Base-by-base conservation (phyloP, 37 sponge, comb jelly and placozoan species). In the Amphimedon queenslandica region DNA sequence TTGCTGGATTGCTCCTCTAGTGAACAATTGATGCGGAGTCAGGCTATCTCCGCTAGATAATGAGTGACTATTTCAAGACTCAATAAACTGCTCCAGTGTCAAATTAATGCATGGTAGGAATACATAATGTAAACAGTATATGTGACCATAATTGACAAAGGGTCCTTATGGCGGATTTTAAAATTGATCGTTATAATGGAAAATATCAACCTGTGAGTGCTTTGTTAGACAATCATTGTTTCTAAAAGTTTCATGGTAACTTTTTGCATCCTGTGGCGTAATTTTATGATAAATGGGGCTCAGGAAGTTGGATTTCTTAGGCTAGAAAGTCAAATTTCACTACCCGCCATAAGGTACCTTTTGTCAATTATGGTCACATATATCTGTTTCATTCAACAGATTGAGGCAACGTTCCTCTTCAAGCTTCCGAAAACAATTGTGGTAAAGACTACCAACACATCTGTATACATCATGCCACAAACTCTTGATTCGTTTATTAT, bases 391-490 rank as follows among this genome's bases (percentile, higher is more conserved):
- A 77, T 69, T 70, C n/a, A 83, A 55, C 1, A 64, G 66, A 41
- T 69, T 38, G 1, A 82, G 51, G 28, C 35, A n/a, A 1, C 65
- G 63, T 8, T 63, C 60, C 10, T 69, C 64, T 69, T 83, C 71
- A 13, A 83, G 51, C 24, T 31, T 2, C 1, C 31, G 29, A 63
- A 83, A 77, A 37, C 47, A 33, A 1, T 66, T 56, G 66, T 58
- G 34, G 61, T 43, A 71, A 16, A 71, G 24, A 40, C 1, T 11
- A 2, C 51, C 67, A 3, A 83, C 84, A 77, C 74, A 74, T 16
- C 84, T 16, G 57, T 31, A 71, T 21, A 83, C 77, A 64, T 83
- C 77, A 34, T 71, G 11, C 83, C 83, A 82, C 27, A 82, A 43
- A 21, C 76, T 42, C 37, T 81, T 74, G 47, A 81, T 74, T 34